phyloP scores from a whole-genome alignment of 2,888 invertebrate species.

The Eulithis prunata region DNA sequence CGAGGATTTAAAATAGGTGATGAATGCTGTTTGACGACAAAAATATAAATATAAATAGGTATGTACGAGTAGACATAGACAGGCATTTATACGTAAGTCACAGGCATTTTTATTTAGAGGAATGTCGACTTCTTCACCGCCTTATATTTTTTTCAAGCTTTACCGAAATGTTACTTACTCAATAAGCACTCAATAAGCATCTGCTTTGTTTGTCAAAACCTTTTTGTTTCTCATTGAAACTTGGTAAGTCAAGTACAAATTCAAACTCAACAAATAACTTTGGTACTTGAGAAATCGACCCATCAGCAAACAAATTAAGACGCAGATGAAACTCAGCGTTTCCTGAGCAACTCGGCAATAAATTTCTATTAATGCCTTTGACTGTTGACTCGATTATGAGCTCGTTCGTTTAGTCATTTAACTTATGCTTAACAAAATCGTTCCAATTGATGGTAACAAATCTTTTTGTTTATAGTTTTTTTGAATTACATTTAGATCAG shows the following conservation, averaged over 20 bases:
- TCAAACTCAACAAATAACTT: constrained; percentile 36
- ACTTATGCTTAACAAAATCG: constrained; percentile 11
- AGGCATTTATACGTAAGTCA: no score
- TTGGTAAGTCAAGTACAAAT: constrained; percentile 14
- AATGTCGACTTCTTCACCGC: neutral
- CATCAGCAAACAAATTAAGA: constrained; percentile 55
- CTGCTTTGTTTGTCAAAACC: constrained; percentile 5
- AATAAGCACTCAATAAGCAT: neutral
- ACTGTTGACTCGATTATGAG: constrained; percentile 40
- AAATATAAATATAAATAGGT: no score
- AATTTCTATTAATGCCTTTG: constrained; percentile 62
- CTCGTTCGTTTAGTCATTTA: constrained; percentile 23
- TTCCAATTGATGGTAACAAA: neutral
- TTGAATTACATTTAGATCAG: no score
- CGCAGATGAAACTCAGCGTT: constrained; percentile 54
- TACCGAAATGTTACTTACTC: neutral
- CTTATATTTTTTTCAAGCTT: neutral
- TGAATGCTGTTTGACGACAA: no score
- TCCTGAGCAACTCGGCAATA: constrained; percentile 57
- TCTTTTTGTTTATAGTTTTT: no score
- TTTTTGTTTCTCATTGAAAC: constrained; percentile 8
- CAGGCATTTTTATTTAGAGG: no score
- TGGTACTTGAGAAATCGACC: constrained; percentile 45
- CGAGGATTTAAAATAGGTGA: no score
- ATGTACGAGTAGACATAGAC: no score